Conservation (phyloP, 92 coral and sea anemone species). For the Epizoanthus stellaris region DNA sequence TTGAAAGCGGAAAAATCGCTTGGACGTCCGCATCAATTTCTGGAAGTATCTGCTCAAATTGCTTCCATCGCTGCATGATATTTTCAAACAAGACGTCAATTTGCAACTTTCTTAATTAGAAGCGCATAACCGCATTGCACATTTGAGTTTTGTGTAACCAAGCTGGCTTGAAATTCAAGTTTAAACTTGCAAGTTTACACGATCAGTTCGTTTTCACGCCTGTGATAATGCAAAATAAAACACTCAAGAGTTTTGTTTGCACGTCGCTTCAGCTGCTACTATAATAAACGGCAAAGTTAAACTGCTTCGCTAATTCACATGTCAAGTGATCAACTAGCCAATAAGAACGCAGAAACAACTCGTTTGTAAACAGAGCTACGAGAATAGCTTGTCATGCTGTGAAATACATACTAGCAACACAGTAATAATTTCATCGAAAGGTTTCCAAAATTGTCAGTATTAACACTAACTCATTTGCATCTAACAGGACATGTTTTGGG, state of each 20-base stretch:
- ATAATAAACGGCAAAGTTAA: not conserved
- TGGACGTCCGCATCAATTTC: slow-evolving; percentile 8
- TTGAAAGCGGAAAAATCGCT: not conserved
- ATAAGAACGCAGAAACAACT: not conserved
- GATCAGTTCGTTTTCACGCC: slow-evolving; percentile 8
- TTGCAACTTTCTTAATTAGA: not conserved
- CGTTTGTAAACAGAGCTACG: not conserved
- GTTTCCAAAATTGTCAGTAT: not conserved
- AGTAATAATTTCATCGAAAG: slow-evolving; percentile 8
- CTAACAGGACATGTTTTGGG: slow-evolving; percentile 13
- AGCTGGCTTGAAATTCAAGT: not conserved
- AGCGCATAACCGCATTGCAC: not conserved
- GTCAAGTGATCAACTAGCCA: slow-evolving; percentile 14
- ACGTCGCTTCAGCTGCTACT: slow-evolving; percentile 17
- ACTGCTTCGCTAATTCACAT: slow-evolving; percentile 14
- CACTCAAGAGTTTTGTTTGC: slow-evolving; percentile 1
- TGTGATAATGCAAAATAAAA: slow-evolving; percentile 16
- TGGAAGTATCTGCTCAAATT: not conserved
- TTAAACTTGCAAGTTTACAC: not conserved
- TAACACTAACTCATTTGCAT: not conserved
- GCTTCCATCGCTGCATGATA: not conserved
- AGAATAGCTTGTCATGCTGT: slow-evolving; percentile 13
- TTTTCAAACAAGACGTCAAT: no score
- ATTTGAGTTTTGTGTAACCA: not conserved
- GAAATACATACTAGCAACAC: slow-evolving; percentile 12